phyloP scores from a whole-genome alignment of 2,113 vertebrate genomes.

The Psephotus haematonotus region DNA sequence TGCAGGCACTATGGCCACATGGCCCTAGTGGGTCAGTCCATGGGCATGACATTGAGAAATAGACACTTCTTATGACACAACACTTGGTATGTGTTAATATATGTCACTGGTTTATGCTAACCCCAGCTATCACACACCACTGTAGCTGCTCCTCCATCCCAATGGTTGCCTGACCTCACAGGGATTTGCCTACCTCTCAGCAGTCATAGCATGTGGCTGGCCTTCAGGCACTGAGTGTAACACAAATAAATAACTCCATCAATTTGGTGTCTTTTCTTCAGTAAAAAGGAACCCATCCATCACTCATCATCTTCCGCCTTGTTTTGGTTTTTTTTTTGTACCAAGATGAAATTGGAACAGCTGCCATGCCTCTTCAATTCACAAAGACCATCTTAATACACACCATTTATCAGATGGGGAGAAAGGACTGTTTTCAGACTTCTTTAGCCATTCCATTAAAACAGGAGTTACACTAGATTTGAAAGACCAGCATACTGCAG shows the following conservation, averaged over 20 bases:
- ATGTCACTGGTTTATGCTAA: background rate
- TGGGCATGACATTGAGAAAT: background rate
- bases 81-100: background rate
- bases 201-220: background rate
- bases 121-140: background rate
- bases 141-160: background rate
- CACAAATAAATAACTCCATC: background rate
- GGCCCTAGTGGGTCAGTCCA: background rate
- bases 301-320: background rate
- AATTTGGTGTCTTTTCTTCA: background rate
- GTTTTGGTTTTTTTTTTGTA: background rate
- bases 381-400: background rate
- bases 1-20: background rate
- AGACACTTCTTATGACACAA: background rate
- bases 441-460: background rate
- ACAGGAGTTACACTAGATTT: background rate
- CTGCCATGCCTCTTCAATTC: background rate
- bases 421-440: background rate
- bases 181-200: background rate
- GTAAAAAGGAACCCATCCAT: background rate
- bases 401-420: background rate
- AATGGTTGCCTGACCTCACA: background rate
- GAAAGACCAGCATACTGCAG: background rate
- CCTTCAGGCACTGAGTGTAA: background rate
- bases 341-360: background rate